Base-by-base conservation (phyloP, 2,797 vertebrate species). In the Odontamblyopus lacepedii region DNA sequence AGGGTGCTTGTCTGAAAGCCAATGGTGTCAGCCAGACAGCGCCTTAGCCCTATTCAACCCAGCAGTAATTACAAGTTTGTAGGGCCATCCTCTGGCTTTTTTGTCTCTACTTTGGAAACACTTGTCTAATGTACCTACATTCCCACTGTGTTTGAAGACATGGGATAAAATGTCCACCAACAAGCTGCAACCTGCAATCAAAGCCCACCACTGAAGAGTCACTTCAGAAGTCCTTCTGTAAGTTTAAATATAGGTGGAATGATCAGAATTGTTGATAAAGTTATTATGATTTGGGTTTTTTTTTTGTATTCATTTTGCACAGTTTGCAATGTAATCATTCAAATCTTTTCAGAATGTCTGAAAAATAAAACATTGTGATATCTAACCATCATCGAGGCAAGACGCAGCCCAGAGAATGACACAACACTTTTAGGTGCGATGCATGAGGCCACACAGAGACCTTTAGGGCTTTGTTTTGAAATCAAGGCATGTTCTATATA, bases 31-130 rank as follows among this genome's bases (percentile, higher is more conserved):
- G 88, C 87, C 89, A 90, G 87, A 87, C 86, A 88, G 73, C 77
- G 81, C 85, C 85, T 86, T 79, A 85, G 82, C 69, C 83, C 79
- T 71, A 86, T 90, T 91, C 85, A 90, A 76, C 81, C 79, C 80
- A 74, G 63, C 81, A 69, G 91, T 91, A 92, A 92, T 93, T 93
- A 92, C 88, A 89, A 91, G 88, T 88, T 90, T 91, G 89, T 91
- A 81, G 88, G 72, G 78, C 89, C 86, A 83, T 88, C 83, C 83
- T 83, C 87, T 57, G 59, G 68, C 65, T 87, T 79, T 72, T 90
- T 91, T 92, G 88, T 90, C 78, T 63, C 38, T 1, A 68, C 79
- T 85, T 84, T 84, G 82, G 84, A 86, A 90, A 93, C 89, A 89
- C 83, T 90, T 86, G 80, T 83, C 73, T 81, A 80, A 76, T 87